Evolutionary conservation across 2,888 invertebrate species (phyloP).

Genomic region (Myopa tessellatipennis): DNA sequence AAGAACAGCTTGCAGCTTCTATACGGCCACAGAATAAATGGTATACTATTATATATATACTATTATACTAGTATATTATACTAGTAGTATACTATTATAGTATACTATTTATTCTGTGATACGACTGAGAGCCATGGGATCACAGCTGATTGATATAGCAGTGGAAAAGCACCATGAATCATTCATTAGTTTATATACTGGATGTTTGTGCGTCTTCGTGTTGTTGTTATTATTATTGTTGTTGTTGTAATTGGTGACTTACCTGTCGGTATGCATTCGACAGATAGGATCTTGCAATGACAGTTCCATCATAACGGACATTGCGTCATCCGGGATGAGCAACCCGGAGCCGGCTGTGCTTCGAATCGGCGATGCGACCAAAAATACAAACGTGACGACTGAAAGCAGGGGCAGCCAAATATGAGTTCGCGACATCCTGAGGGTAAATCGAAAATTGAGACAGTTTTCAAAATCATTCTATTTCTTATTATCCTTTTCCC

Average conservation of each 20-base stretch:
- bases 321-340: conserved; percentile 73
- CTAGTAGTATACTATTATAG: no score
- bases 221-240: no score
- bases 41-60: no score
- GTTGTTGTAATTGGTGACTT: conserved; percentile 34
- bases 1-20: no score
- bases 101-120: no score
- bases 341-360: conserved; percentile 66
- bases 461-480: not conserved
- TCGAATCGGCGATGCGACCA: conserved; percentile 43
- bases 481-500: not conserved
- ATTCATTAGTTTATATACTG: no score
- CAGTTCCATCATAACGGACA: conserved; percentile 75
- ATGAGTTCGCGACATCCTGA: conserved; percentile 43
- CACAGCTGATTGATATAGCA: no score
- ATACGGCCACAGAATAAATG: no score
- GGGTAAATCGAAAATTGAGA: not conserved
- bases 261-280: conserved; percentile 73
- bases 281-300: conserved; percentile 73
- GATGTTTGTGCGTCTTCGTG: no score
- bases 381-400: conserved; percentile 39
- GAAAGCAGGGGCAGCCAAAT: conserved; percentile 40
- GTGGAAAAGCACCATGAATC: no score
- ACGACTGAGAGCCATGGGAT: no score
- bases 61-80: no score